Base-by-base conservation (phyloP, 1,140 invertebrate genomes). In the Drosophila murphyi region DNA sequence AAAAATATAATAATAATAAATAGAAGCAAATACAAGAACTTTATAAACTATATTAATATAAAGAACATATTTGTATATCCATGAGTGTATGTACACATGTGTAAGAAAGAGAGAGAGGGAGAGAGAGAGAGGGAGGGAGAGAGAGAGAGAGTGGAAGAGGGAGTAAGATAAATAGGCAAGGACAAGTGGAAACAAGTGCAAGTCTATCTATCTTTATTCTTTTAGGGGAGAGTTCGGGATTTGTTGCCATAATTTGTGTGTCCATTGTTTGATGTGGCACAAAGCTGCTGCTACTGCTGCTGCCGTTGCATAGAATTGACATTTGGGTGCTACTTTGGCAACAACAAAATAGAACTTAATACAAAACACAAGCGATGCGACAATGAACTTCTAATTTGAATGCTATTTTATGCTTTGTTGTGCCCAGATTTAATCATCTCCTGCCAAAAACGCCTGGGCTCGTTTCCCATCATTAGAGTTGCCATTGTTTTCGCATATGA, bases 371-470 rank as follows among this genome's bases (percentile, higher is more conserved):
- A 20, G 20, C 20, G 20, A 20, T 20, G 20, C 68, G 64, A 90
- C 86, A 90, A 90, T 90, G 82, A 80, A 79, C 72, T 76, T 86
- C 86, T 90, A 90, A 90, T 90, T 90, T 90, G 87, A 90, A 90
- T 90, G 69, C 76, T 90, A 90, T 90, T 81, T 90, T 82, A 65
- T 63, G 69, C 69, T 86, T 90, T 90, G 86, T 90, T 82, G 71
- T 74, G 3, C 63, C 41, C 54, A 86, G 86, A 90, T 90, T 90
- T 77, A 90, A 90, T 90, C 87, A 90, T 90, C 71, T 85, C 34
- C 20, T 45, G 39, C 20, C 20, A 20, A 20, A 20, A 20, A 20
- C 20, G 68, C 8, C 34, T 71, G 51, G 31, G 8, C 52, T 55
- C 56, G 78, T 78, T 90, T 81, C 76, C 59, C 76, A 90, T 90